Evolutionary conservation across 2,113 vertebrate genomes (phyloP).

Genomic region (Sminthopsis crassicaudata): DNA sequence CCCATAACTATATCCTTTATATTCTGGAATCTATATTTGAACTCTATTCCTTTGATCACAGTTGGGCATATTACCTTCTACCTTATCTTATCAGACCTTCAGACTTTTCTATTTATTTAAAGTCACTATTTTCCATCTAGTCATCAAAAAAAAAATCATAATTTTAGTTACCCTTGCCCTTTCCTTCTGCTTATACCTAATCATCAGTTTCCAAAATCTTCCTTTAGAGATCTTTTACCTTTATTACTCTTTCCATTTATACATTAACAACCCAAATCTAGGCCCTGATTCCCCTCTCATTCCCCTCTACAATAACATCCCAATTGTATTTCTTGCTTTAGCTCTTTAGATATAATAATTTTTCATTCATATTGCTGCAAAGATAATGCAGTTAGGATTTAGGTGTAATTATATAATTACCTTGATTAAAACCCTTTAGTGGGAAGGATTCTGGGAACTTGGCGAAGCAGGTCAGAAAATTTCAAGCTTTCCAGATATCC

Average conservation of each 20-base stretch:
- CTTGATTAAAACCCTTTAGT: neutral
- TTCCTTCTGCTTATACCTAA: neutral
- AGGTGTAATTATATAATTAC: neutral
- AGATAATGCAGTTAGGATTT: neutral
- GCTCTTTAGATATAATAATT: neutral
- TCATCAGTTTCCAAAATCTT: neutral
- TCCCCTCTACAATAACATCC: neutral
- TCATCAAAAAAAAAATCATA: neutral
- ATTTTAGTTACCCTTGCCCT: neutral
- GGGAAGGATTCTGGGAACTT: no score
- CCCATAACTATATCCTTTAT: neutral
- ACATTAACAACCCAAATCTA: neutral
- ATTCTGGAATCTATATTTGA: neutral
- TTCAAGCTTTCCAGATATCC: no score
- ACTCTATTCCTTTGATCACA: neutral
- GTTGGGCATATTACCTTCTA: neutral
- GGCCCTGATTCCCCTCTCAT: neutral
- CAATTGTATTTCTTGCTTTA: neutral
- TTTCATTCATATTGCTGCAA: neutral
- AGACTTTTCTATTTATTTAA: neutral
- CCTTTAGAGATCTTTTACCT: neutral
- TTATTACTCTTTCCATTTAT: neutral
- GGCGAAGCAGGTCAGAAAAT: no score
- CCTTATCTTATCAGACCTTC: neutral
- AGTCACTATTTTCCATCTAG: neutral